Conservation (phyloP, 2,797 vertebrate species). For the Cossypha caffra region DNA sequence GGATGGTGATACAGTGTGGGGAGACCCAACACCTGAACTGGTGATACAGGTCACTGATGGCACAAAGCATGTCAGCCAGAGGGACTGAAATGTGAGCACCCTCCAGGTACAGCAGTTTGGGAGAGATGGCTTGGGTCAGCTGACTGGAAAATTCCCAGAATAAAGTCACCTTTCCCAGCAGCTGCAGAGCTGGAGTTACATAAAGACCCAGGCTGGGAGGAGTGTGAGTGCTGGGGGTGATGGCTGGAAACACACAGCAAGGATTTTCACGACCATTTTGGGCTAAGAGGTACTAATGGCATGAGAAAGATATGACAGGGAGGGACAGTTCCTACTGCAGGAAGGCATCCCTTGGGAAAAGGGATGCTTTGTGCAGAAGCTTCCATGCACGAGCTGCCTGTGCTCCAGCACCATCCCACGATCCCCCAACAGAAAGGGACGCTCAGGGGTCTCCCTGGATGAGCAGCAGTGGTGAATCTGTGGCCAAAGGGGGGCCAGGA, state of each 20-base stretch:
- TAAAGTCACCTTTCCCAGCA: slow-evolving; percentile 59
- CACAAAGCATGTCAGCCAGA: neutral
- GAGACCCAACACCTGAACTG: neutral
- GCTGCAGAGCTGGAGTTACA: slow-evolving; percentile 12
- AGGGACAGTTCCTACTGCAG: neutral
- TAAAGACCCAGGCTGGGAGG: neutral
- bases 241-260: neutral
- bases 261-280: neutral
- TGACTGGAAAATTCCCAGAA: slow-evolving; percentile 62
- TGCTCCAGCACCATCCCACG: neutral
- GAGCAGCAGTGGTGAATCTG: neutral
- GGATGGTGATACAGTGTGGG: accelerated
- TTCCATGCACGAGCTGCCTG: neutral
- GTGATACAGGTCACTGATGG: neutral
- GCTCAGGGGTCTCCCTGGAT: neutral
- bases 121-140: slow-evolving; percentile 1
- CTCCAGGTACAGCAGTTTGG: slow-evolving; percentile 17
- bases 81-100: neutral
- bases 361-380: neutral
- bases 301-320: neutral
- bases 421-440: neutral
- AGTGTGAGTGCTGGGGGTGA: neutral
- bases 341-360: neutral
- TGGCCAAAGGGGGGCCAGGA: neutral
- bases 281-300: neutral